These are phyloP conservation scores for Cheilosia vulpina DNA, from an alignment of 2,888 invertebrate genomes.

Conservation along the genomic window DNA sequence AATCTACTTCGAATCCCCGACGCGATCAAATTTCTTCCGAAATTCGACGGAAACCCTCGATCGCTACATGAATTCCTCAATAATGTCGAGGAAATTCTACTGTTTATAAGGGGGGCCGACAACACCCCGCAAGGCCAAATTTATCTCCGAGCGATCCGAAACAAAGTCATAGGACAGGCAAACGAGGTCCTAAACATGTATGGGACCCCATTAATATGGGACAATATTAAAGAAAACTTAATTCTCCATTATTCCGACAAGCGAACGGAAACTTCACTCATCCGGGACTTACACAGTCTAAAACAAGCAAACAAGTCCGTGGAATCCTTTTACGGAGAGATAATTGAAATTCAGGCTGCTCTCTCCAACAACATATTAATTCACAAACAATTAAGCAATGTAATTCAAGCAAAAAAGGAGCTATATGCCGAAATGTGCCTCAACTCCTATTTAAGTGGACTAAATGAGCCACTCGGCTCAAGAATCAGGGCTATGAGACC, in stretches of 20 bases:
- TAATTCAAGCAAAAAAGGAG: slow-evolving; percentile 71
- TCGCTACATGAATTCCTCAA: neutral
- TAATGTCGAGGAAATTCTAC: neutral
- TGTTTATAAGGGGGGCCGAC: no score
- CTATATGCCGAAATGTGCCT: slow-evolving; percentile 75
- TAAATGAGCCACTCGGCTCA: slow-evolving; percentile 74
- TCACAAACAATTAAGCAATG: slow-evolving; percentile 68
- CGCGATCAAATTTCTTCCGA: neutral
- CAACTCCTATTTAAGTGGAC: slow-evolving; percentile 69
- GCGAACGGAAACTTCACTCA: slow-evolving; percentile 65
- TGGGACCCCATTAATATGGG: no score
- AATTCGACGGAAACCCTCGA: neutral
- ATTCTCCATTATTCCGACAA: slow-evolving; percentile 72
- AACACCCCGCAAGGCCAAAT: neutral
- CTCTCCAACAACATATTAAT: slow-evolving; percentile 72
- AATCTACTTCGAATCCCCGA: no score
- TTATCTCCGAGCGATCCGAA: slow-evolving; percentile 44
- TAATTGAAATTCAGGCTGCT: slow-evolving; percentile 73
- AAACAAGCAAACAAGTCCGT: slow-evolving; percentile 55
- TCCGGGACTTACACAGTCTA: slow-evolving; percentile 63
- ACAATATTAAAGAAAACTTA: slow-evolving; percentile 39
- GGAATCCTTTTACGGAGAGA: slow-evolving; percentile 71
- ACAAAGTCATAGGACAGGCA: slow-evolving; percentile 67
- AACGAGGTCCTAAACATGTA: slow-evolving; percentile 63
- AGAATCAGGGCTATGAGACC: slow-evolving; percentile 75